Conservation (phyloP, 1,140 invertebrate species). For the Vanessa tameamea region DNA sequence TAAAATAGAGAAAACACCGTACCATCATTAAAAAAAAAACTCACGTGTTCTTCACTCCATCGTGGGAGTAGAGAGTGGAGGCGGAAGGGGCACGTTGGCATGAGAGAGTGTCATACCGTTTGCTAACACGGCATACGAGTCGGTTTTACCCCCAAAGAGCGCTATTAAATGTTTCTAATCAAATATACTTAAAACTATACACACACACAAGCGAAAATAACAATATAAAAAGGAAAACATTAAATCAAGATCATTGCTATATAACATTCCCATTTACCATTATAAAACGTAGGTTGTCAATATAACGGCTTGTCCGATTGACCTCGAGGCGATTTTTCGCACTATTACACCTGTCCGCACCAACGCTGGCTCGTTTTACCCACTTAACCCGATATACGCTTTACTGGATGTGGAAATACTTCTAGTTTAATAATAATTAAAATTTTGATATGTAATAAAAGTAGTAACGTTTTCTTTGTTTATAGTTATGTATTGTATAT, state of each 20-base stretch:
- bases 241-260: not conserved
- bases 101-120: too few species aligned
- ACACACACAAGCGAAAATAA: too few species aligned
- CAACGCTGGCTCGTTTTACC: constrained; percentile 33
- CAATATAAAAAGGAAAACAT: not conserved
- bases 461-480: not conserved
- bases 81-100: too few species aligned
- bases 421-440: not conserved
- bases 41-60: too few species aligned
- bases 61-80: too few species aligned
- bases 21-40: too few species aligned
- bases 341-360: constrained; percentile 46
- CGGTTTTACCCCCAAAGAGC: too few species aligned
- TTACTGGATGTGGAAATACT: constrained; percentile 27
- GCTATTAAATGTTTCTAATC: too few species aligned
- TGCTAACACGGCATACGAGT: too few species aligned
- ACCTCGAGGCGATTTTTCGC: constrained; percentile 42
- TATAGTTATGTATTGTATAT: too few species aligned
- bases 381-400: constrained; percentile 15
- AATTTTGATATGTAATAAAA: not conserved
- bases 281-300: constrained; percentile 10
- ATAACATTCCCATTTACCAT: not conserved
- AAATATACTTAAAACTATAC: too few species aligned
- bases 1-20: too few species aligned
- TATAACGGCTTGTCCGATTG: constrained; percentile 32